Evolutionary conservation across 2,888 invertebrate species (phyloP).

Genomic region (Amaurobius ferox): DNA sequence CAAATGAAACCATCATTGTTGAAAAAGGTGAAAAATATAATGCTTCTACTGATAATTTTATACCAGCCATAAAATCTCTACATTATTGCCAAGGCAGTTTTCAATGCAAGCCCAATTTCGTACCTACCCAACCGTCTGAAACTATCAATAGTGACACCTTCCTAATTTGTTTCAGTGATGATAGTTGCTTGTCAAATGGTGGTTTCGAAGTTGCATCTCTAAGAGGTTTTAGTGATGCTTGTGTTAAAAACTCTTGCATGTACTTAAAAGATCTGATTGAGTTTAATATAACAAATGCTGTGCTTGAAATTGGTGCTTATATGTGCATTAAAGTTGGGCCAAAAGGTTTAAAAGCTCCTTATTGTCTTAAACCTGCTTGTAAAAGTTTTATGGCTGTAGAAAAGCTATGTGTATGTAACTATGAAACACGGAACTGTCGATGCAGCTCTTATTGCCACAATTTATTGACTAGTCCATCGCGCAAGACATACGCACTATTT

Average conservation of each 20-base stretch:
- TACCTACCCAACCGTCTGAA: conserved; percentile 36
- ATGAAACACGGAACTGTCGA: conserved; percentile 31
- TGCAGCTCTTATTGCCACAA: conserved; percentile 50
- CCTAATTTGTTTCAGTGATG: conserved; percentile 56
- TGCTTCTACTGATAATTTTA: conserved; percentile 31
- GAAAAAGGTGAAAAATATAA: conserved; percentile 43
- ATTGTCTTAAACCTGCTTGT: conserved; percentile 60
- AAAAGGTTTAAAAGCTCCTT: conserved; percentile 39
- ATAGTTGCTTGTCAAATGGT: conserved; percentile 43
- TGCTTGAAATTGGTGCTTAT: conserved; percentile 34
- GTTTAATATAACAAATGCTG: conserved; percentile 54
- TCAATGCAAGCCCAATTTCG: conserved; percentile 48
- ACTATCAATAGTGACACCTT: conserved; percentile 40
- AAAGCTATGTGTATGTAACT: conserved; percentile 46
- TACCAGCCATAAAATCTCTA: conserved; percentile 47
- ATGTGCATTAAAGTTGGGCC: conserved; percentile 44
- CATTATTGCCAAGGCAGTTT: conserved; percentile 59
- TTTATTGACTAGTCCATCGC: conserved; percentile 26
- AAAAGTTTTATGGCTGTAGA: conserved; percentile 55
- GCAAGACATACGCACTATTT: conserved; percentile 55
- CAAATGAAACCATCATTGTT: conserved; percentile 35
- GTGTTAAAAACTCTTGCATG: conserved; percentile 36
- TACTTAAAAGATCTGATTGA: conserved; percentile 41
- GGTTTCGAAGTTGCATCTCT: conserved; percentile 23
- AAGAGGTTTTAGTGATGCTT: conserved; percentile 26